Evolutionary conservation across 2,113 vertebrate species (phyloP).

Genomic region (Xyliphius kryptos): DNA sequence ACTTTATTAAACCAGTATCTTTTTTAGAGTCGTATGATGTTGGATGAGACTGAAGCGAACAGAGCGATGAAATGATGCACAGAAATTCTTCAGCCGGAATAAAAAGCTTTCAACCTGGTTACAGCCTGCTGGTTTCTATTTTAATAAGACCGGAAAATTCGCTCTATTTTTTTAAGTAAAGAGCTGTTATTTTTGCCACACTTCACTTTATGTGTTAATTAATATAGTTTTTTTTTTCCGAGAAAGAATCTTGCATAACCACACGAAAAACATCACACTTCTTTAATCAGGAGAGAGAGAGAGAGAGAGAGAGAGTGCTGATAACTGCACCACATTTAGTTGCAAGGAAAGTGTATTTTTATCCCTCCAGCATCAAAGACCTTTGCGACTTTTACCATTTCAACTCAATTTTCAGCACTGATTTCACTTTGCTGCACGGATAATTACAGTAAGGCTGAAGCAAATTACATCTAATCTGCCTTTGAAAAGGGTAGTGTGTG

Average conservation of each 20-base stretch:
- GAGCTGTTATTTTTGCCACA: conserved; percentile 28
- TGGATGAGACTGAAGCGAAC: too few species aligned
- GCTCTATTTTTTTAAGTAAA: too few species aligned
- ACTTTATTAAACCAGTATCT: too few species aligned
- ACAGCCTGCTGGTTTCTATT: too few species aligned
- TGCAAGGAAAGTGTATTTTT: not conserved
- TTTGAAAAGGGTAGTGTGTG: not conserved
- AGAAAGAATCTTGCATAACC: conserved; percentile 32
- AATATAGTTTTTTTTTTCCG: conserved; percentile 31
- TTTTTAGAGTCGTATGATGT: too few species aligned
- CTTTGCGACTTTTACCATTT: not conserved
- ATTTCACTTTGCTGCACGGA: conserved; percentile 1
- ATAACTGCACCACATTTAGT: not conserved
- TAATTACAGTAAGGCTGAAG: conserved; percentile 12
- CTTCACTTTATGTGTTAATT: conserved; percentile 37
- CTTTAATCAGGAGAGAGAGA: not conserved
- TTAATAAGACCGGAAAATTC: too few species aligned
- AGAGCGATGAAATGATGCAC: too few species aligned
- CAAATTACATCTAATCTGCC: conserved; percentile 14
- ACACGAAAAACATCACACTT: conserved; percentile 18
- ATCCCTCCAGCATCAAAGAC: too few species aligned
- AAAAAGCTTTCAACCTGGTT: too few species aligned
- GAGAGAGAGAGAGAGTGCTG: too few species aligned
- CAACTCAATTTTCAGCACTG: not conserved
- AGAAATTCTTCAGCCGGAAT: too few species aligned